Evolutionary conservation across 2,113 vertebrate species (phyloP).

Genomic region (Pterocles gutturalis): DNA sequence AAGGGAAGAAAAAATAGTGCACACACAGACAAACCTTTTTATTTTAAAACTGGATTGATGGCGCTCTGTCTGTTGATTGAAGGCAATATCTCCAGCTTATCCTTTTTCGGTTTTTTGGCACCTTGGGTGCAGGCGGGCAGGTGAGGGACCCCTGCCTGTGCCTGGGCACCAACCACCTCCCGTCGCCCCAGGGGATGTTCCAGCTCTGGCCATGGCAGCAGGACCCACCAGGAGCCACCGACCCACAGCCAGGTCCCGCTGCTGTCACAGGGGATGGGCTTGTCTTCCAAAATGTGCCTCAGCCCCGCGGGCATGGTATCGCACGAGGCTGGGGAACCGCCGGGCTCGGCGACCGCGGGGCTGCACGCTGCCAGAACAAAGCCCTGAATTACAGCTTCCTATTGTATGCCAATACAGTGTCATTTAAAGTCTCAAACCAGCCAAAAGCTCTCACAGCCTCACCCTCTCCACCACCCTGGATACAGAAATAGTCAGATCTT

Average conservation of each 20-base stretch:
- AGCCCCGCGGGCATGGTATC: rapidly evolving
- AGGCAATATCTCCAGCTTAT: background rate
- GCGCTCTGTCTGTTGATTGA: background rate
- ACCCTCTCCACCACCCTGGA: background rate
- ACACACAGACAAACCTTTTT: background rate
- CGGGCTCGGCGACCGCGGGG: rapidly evolving
- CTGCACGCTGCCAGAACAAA: background rate
- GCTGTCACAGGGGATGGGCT: background rate
- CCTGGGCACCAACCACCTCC: background rate
- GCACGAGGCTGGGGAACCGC: background rate
- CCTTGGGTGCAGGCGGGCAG: rapidly evolving
- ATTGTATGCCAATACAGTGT: background rate
- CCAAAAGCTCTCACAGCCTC: constrained; percentile 4
- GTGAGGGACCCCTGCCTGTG: background rate
- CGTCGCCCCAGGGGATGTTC: rapidly evolving
- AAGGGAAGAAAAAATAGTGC: background rate
- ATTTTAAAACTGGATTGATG: background rate
- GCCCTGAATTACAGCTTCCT: background rate
- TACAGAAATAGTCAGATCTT: constrained; percentile 58
- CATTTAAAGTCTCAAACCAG: constrained; percentile 1
- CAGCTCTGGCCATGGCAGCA: background rate
- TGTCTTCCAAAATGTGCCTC: background rate
- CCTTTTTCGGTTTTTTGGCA: rapidly evolving
- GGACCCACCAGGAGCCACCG: background rate
- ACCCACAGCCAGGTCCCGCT: background rate